phyloP scores from a whole-genome alignment of 2,113 vertebrate species.

The Paradoxurus hermaphroditus region DNA sequence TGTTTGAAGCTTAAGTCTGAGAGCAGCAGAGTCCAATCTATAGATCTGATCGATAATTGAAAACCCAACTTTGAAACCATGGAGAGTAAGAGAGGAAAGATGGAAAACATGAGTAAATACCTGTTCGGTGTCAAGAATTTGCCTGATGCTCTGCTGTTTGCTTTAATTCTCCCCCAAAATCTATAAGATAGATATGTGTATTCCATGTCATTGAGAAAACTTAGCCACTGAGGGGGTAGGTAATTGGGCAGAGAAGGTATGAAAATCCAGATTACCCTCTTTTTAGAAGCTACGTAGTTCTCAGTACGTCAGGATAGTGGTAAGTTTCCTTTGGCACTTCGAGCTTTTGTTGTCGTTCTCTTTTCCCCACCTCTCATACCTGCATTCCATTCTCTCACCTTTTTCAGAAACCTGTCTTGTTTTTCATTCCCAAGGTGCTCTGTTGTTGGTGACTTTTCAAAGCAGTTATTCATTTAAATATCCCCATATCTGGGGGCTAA shows the following conservation, averaged over 20 bases:
- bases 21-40: not conserved
- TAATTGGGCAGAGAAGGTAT: not conserved
- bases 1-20: not conserved
- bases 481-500: not conserved
- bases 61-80: not conserved
- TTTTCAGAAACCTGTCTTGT: not conserved
- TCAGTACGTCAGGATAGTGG: not conserved
- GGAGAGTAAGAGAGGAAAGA: not conserved
- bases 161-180: not conserved
- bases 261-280: not conserved
- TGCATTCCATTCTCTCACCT: not conserved
- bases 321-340: not conserved
- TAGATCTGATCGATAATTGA: not conserved
- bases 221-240: not conserved
- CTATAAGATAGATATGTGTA: not conserved
- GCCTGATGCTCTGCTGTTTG: not conserved
- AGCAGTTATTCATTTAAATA: not conserved
- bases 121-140: not conserved
- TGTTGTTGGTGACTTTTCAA: not conserved
- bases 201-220: not conserved
- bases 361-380: not conserved
- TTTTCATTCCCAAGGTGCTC: not conserved
- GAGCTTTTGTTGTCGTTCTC: not conserved
- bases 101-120: not conserved
- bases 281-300: not conserved